These are phyloP conservation scores for Hemibagrus wyckioides DNA, from an alignment of 2,113 vertebrate species.

Conservation along the genomic window DNA sequence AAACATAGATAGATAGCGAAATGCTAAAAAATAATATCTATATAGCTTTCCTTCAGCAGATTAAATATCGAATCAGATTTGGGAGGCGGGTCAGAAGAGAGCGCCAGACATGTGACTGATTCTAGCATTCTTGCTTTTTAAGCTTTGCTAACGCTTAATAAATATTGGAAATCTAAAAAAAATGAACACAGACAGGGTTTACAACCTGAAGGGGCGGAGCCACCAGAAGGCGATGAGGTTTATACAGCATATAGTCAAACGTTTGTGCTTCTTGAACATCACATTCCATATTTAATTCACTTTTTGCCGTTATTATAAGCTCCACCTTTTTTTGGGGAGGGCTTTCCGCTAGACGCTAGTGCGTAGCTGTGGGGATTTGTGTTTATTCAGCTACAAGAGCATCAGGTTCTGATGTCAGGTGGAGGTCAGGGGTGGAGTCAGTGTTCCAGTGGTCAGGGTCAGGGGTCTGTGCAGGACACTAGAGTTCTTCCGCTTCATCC, in stretches of 20 bases:
- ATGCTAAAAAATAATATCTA: neutral
- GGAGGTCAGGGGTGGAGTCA: too few relatives aligned
- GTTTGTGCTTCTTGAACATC: neutral
- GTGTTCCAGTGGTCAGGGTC: too few relatives aligned
- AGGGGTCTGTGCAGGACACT: too few relatives aligned
- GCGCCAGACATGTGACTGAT: too few relatives aligned
- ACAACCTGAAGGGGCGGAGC: neutral
- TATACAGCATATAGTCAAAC: neutral
- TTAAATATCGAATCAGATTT: neutral
- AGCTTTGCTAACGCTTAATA: neutral
- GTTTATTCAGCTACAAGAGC: neutral
- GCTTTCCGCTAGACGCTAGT: neutral
- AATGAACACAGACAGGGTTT: neutral
- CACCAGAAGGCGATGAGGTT: neutral
- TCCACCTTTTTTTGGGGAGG: neutral
- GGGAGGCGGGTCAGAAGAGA: too few relatives aligned
- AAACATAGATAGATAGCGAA: neutral
- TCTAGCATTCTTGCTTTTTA: neutral
- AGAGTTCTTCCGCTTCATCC: too few relatives aligned
- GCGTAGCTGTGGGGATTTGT: neutral
- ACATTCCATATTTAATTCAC: neutral
- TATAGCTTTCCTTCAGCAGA: neutral
- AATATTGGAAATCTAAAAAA: neutral
- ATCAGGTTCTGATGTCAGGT: neutral
- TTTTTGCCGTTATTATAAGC: neutral